A percentile compares a stretch with the other conserved stretches of the same genome.
Evolutionary conservation across 2,888 invertebrate species (phyloP).

Genomic region (Drosophila demipolita): DNA sequence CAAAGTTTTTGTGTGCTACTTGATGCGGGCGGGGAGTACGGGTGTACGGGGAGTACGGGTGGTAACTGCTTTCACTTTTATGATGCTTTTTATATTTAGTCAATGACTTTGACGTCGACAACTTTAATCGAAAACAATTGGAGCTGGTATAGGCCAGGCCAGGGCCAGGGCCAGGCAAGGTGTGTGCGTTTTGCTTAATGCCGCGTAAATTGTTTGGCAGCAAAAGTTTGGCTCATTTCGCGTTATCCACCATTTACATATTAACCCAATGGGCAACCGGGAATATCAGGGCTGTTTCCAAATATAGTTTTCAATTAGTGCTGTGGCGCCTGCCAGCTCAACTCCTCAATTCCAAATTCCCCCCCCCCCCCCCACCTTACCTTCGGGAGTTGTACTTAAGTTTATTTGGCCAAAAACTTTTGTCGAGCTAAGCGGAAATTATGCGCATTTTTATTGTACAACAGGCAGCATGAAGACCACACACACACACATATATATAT

Average conservation of each 20-base stretch:
- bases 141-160: conserved; percentile 5
- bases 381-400: conserved; percentile 67
- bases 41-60: too few relatives aligned
- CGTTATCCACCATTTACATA: conserved; percentile 77
- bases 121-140: conserved; percentile 78
- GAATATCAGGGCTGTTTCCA: conserved; percentile 52
- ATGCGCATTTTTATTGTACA: conserved; percentile 75
- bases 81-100: conserved; percentile 76
- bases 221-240: conserved; percentile 75
- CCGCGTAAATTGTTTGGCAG: conserved; percentile 78
- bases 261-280: conserved; percentile 60
- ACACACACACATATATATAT: conserved; percentile 9
- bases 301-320: conserved; percentile 80
- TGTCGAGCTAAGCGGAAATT: conserved; percentile 63
- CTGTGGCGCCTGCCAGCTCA: conserved; percentile 56
- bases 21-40: conserved; percentile 51
- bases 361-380: not conserved
- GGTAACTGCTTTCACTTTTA: conserved; percentile 59
- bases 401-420: conserved; percentile 70
- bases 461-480: conserved; percentile 29
- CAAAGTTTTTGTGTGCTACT: conserved; percentile 65
- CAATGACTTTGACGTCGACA: conserved; percentile 78
- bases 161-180: conserved; percentile 46
- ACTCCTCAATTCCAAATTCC: not conserved
- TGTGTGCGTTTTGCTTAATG: conserved; percentile 76